A percentile compares a stretch with the other conserved stretches of the same genome.
phyloP scores from a whole-genome alignment of 2,113 vertebrate species.

The Pseudopodoces humilis region DNA sequence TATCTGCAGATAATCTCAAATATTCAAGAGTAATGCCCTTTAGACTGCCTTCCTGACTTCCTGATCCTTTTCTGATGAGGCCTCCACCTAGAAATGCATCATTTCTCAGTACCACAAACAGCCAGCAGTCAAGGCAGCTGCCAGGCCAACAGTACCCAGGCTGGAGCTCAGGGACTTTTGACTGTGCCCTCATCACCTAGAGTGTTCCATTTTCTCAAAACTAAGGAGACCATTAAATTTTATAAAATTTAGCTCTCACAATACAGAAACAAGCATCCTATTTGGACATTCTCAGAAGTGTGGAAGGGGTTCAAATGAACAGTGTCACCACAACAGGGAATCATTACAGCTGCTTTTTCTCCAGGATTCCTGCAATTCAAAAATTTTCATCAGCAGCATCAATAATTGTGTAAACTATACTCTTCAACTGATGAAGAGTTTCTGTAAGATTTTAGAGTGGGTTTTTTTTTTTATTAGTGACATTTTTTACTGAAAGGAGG shows the following conservation, averaged over 20 bases:
- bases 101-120: neutral
- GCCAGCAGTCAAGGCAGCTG: neutral
- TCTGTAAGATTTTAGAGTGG: neutral
- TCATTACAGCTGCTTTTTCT: neutral
- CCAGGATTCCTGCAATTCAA: neutral
- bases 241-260: neutral
- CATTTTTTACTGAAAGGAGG: neutral
- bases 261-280: neutral
- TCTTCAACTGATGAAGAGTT: neutral
- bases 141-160: neutral
- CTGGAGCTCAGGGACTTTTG: neutral
- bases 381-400: neutral
- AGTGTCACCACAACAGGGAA: neutral
- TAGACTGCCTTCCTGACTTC: neutral
- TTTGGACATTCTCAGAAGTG: neutral
- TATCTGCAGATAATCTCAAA: neutral
- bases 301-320: neutral
- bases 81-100: neutral
- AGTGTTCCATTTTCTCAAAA: neutral
- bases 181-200: fast-evolving
- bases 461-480: neutral
- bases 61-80: neutral
- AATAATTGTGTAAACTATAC: neutral
- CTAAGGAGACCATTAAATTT: neutral
- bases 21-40: neutral